Percentiles rank a stretch among this genome's conserved stretches.
phyloP scores from a whole-genome alignment of 2,888 invertebrate species.

The Notocelia uddmanniana region DNA sequence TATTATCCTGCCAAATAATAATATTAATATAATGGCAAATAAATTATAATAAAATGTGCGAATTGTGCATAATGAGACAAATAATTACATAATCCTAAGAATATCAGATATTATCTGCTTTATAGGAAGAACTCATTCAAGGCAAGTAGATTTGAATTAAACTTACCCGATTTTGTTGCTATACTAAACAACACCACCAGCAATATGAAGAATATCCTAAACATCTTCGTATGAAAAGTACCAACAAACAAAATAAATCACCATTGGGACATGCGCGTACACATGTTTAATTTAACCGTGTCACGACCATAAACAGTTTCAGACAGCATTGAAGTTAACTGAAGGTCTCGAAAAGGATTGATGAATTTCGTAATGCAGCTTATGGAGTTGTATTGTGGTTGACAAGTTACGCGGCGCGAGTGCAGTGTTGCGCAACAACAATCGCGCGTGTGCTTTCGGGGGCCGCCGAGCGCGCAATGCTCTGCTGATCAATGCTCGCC shows the following conservation, averaged over 20 bases:
- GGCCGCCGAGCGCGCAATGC: conserved; percentile 75
- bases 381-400: conserved; percentile 59
- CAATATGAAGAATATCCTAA: conserved; percentile 58
- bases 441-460: conserved; percentile 71
- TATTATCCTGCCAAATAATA: too few relatives aligned
- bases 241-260: conserved; percentile 63
- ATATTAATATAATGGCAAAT: too few relatives aligned
- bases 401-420: conserved; percentile 59
- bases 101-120: too few relatives aligned
- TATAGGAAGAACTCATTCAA: too few relatives aligned
- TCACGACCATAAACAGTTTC: conserved; percentile 66
- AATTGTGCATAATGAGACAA: too few relatives aligned
- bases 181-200: conserved; percentile 63
- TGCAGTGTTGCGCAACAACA: conserved; percentile 63
- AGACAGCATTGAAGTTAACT: conserved; percentile 68
- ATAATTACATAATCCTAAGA: too few relatives aligned
- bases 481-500: not conserved
- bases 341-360: conserved; percentile 72
- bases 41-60: too few relatives aligned
- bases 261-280: conserved; percentile 62
- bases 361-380: conserved; percentile 67
- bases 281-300: conserved; percentile 64
- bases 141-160: too few relatives aligned
- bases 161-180: conserved; percentile 70
- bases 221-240: conserved; percentile 63